Base-by-base conservation (phyloP, 2,113 vertebrate genomes). In the Agelaius phoeniceus region DNA sequence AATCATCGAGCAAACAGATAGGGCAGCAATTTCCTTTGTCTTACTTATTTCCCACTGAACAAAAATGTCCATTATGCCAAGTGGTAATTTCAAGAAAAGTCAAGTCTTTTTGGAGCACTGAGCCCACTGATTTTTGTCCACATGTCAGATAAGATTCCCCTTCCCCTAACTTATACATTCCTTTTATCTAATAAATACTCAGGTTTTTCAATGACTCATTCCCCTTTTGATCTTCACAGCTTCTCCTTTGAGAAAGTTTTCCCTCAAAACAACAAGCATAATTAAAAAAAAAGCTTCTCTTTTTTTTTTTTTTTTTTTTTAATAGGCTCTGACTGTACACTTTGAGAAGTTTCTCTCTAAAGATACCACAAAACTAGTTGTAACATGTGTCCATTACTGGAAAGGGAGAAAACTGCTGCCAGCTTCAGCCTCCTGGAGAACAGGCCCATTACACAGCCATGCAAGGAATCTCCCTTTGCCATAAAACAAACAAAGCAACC, bases 321-420 rank as follows among this genome's bases (percentile, higher is more conserved):
- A 91, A 61, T 41, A 66, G 68, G 48, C 35, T 88, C 55, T 1
- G 7, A 69, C 94, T 88, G 73, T 27, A 81, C 35, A 26, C 83
- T 92, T 89, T 81, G 76, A 92, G 86, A 95, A 39, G 89, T 17
- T 90, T 86, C 72, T 81, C n/a, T 76, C 94, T 86, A 71, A 84
- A 95, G 80, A 90, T 74, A 90, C 94, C 94, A 67, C 93, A 94
- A 63, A 94, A 80, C 95, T 11, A 78, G 95, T 81, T 4, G 1
- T 14, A 92, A 94, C 96, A 92, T 6, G 94, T 63, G 73, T 10
- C 63, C 72, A 22, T 83, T 92, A 92, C 65, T 94, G 94, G 90
- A 95, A 97, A 96, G 95, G 83, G 76, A 90, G 76, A 86, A 95
- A 74, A 84, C 7, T 43, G 57, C 90, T 90, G 86, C 90, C 94